Evolutionary conservation across 2,888 invertebrate genomes (phyloP), one percentile per base, ranked within the genome.

Genomic region (Yponomeuta sedellus): DNA sequence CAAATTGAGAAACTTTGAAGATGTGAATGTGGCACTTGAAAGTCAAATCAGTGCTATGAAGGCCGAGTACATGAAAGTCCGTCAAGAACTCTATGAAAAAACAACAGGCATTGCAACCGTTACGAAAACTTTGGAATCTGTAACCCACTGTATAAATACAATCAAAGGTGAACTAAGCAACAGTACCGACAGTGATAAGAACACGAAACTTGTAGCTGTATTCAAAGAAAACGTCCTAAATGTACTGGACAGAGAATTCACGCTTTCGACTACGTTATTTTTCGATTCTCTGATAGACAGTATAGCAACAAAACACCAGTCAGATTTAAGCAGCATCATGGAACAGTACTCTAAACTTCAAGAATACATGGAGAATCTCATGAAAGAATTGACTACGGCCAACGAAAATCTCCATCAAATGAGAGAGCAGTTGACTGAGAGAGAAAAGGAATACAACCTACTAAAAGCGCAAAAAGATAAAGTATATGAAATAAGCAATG

Each of bases 401-500:
- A 82, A 80, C 59, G 73, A 76, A 22, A 81, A 77, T 68, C 70
- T 90, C 64, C 65, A 71, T 10, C 71, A 78, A 65, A 70, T 83
- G 61, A 86, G 81, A 70, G 65, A 61, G n/a, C 77, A 83, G 68
- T 70, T 89, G 8, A 71, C 70, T 59, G 76, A 78, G 12, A 84
- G 81, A 73, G 82, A 86, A 73, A 79, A 78, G 56, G 86, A 89
- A 69, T 84, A 74, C 34, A 77, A 76, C 69, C 72, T 83, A 20
- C 72, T 91, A 3, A 76, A 78, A 68, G 70, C 70, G 20, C 79
- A 87, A 71, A 89, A 86, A 68, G 82, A 83, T 58, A 83, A 69
- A 70, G 75, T 86, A 10, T 75, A 81, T 16, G 86, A 89, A 76
- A 86, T 91, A 66, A 83, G 74, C 71, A 81, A 78, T 57, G 83